Conservation (phyloP, 1,140 invertebrate species). For the Belonocnema kinseyi region DNA sequence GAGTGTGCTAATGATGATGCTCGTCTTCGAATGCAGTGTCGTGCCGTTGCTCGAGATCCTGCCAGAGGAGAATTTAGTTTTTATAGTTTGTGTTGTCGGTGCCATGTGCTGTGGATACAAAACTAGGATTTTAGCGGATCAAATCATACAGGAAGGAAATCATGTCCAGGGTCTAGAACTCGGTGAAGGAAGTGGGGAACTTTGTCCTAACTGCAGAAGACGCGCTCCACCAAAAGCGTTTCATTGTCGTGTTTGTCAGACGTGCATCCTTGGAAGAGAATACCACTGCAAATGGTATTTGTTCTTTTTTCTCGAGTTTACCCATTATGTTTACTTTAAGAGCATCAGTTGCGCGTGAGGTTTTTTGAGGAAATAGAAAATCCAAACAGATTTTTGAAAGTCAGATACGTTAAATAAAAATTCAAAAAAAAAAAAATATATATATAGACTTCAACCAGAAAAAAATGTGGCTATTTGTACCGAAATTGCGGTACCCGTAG, state of each 20-base stretch:
- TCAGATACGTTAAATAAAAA: no score
- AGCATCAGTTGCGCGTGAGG: background rate
- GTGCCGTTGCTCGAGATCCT: slow-evolving; percentile 81
- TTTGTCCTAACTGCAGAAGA: slow-evolving; percentile 68
- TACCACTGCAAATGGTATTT: slow-evolving; percentile 73
- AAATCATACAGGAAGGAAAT: slow-evolving; percentile 58
- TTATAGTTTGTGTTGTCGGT: slow-evolving; percentile 77
- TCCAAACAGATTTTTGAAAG: background rate
- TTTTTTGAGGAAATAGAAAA: slow-evolving; percentile 31
- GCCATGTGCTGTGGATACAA: slow-evolving; percentile 79
- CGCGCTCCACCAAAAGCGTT: slow-evolving; percentile 62
- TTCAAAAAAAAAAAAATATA: no score
- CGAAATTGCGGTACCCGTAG: no score
- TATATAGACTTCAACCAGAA: no score
- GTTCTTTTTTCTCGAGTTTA: slow-evolving; percentile 16
- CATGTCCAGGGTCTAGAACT: slow-evolving; percentile 62
- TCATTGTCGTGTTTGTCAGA: slow-evolving; percentile 70
- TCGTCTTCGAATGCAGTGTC: slow-evolving; percentile 81
- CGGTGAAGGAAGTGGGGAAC: slow-evolving; percentile 68
- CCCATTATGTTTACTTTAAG: slow-evolving; percentile 21
- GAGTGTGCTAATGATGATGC: slow-evolving; percentile 79
- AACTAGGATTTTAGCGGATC: slow-evolving; percentile 76
- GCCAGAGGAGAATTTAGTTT: slow-evolving; percentile 80
- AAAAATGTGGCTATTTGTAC: no score
- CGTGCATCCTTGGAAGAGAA: slow-evolving; percentile 68